Evolutionary conservation across 2,113 vertebrate genomes (phyloP), one percentile per base, ranked within the genome.

Genomic region (Apteryx mantelli): DNA sequence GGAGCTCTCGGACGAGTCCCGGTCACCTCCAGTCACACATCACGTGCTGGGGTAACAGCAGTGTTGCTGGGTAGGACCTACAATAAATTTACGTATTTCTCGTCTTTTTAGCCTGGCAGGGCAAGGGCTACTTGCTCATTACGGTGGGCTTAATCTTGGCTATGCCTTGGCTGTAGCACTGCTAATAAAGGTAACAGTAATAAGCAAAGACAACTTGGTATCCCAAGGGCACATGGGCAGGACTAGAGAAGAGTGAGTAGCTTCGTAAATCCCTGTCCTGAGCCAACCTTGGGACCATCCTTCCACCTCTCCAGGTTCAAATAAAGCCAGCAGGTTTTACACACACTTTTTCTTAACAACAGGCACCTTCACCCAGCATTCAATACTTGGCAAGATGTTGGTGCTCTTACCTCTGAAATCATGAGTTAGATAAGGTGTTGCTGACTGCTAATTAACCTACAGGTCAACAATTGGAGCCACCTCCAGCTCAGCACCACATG

Each of bases 401-500:
- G n/a, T 11, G 16, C 5, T 71, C 34, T 50, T 26, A 26, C 32
- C 32, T 71, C n/a, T 25, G 46, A 71, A 71, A 71, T 34, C 46
- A 36, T 26, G 69, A 71, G 34, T 21, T 34, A 17, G 46, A n/a
- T 34, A 71, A 52, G 46, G 22, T n/a, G n/a, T 26, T 71, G 34
- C 48, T 22, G 34, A n/a, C 15, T 14, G 69, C 48, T 25, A 26
- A 17, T 26, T n/a, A 36, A 25, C 50, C 48, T 36, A 12, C 11
- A n/a, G 28, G 42, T 22, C 48, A 73, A 48, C 48, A 73, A 13
- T 19, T 52, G n/a, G 69, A 7, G 75, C 80, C 70, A 24, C 25
- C 73, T 25, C 38, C 0, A 4, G 46, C 21, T 1, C 46, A 32
- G 89, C 73, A 19, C 36, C 1, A 2, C 20, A 40, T 30, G 2